Conservation (phyloP, 2,797 vertebrate species). For the Otolemur crassicaudatus region DNA sequence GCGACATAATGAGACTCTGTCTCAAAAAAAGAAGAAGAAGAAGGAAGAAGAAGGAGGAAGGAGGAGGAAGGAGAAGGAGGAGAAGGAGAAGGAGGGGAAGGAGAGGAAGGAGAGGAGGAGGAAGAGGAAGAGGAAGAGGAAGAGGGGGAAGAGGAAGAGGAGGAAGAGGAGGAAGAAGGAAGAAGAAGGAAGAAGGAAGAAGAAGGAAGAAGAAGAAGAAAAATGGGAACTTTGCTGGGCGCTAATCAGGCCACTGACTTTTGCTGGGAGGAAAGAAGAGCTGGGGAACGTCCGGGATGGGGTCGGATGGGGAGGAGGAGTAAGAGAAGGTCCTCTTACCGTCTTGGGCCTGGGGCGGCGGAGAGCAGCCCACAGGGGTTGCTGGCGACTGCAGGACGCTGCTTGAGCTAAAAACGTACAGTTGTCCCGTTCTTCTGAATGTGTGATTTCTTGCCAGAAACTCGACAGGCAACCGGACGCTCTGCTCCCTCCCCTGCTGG, state of each 20-base stretch:
- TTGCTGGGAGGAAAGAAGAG: background rate
- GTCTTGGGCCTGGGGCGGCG: background rate
- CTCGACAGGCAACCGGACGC: too few species aligned
- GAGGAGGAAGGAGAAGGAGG: too few species aligned
- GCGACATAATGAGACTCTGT: too few species aligned
- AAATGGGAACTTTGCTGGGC: background rate
- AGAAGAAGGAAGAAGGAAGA: too few species aligned
- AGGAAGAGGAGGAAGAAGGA: too few species aligned
- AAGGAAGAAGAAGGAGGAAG: too few species aligned
- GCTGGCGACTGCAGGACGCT: background rate
- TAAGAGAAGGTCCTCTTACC: background rate
- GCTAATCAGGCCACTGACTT: background rate
- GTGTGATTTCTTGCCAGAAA: background rate
- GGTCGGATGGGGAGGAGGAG: background rate
- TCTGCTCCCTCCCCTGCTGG: background rate
- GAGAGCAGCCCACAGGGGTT: background rate
- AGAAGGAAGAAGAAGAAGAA: too few species aligned
- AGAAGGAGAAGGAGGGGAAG: background rate
- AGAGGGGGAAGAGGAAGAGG: background rate
- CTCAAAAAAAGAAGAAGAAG: too few species aligned
- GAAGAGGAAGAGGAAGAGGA: too few species aligned
- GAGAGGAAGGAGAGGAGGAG: too few species aligned
- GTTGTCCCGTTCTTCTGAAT: background rate
- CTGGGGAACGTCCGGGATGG: background rate
- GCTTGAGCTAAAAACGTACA: background rate